Conservation (phyloP, 37 sponge, comb jelly and placozoan species). For the Ephydatia muelleri region DNA sequence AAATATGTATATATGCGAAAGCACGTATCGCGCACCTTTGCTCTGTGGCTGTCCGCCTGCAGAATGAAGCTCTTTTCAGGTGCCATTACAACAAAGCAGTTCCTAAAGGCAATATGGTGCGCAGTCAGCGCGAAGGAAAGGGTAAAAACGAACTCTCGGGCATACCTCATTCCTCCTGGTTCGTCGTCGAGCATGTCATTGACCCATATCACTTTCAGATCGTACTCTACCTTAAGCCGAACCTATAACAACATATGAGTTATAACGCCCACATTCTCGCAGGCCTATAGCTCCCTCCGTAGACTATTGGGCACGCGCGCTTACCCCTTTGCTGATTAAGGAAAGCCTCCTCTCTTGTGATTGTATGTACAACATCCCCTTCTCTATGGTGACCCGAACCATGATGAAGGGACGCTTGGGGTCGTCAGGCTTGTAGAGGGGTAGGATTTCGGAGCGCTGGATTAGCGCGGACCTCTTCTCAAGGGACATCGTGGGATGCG, state of each 20-base stretch:
- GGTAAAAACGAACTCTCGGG: too few species aligned
- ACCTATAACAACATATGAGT: conserved; percentile 1
- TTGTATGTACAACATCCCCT: conserved; percentile 15
- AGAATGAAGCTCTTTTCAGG: conserved; percentile 47
- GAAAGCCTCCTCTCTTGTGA: background rate
- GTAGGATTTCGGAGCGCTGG: conserved; percentile 25
- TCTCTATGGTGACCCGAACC: conserved; percentile 32
- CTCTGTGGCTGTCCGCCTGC: conserved; percentile 34
- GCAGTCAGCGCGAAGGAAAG: too few species aligned
- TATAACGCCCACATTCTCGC: too few species aligned
- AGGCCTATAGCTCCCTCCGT: too few species aligned
- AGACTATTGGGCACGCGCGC: too few species aligned
- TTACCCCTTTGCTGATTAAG: background rate
- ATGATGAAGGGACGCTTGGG: background rate
- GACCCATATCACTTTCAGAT: conserved; percentile 45
- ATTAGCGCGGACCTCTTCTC: too few species aligned
- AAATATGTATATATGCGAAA: background rate
- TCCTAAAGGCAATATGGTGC: background rate
- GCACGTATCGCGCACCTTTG: conserved; percentile 10
- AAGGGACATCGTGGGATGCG: too few species aligned
- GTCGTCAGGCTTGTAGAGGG: background rate
- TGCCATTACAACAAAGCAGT: conserved; percentile 36
- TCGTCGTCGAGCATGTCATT: conserved; percentile 31
- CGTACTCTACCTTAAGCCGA: conserved; percentile 7
- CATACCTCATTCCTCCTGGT: conserved; percentile 25